Evolutionary conservation across 2,888 invertebrate genomes (phyloP).

Genomic region (Micoletzkya japonica): DNA sequence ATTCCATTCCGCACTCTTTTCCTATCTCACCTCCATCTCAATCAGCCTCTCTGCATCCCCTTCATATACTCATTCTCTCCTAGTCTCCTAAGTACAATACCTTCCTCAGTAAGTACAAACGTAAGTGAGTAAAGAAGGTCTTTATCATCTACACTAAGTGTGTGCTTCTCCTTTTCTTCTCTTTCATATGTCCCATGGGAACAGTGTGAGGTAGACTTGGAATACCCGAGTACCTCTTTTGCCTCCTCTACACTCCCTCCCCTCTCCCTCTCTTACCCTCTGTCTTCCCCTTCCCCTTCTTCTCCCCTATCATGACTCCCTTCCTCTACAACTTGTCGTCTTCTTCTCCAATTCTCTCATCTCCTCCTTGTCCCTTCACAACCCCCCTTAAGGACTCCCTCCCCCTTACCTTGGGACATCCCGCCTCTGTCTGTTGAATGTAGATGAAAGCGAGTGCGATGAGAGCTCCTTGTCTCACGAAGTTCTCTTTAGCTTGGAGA

Average conservation of each 20-base stretch:
- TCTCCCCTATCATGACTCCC: too few species aligned
- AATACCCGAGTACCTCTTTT: constrained; percentile 4
- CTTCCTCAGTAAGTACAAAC: too few species aligned
- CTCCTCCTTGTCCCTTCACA: neutral
- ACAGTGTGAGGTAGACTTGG: too few species aligned
- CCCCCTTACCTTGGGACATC: constrained; percentile 79
- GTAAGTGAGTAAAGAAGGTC: too few species aligned
- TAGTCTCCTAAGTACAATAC: neutral
- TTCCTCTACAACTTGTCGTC: neutral
- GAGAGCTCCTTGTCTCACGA: constrained; percentile 93
- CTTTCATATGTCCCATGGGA: too few species aligned
- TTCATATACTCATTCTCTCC: neutral
- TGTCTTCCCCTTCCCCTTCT: neutral
- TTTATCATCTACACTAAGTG: too few species aligned
- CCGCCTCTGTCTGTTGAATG: constrained; percentile 93
- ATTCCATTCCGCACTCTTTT: neutral
- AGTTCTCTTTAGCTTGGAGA: constrained; percentile 98
- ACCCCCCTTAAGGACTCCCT: neutral
- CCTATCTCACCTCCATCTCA: neutral
- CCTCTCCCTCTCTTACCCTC: neutral
- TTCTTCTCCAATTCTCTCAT: neutral
- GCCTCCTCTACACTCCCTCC: neutral
- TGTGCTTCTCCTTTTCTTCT: constrained; percentile 10
- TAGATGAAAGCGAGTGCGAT: constrained; percentile 97
- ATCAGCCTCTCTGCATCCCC: neutral